These are phyloP conservation scores for Uropsilus gracilis DNA, from an alignment of 2,113 vertebrate species.

Conservation along the genomic window DNA sequence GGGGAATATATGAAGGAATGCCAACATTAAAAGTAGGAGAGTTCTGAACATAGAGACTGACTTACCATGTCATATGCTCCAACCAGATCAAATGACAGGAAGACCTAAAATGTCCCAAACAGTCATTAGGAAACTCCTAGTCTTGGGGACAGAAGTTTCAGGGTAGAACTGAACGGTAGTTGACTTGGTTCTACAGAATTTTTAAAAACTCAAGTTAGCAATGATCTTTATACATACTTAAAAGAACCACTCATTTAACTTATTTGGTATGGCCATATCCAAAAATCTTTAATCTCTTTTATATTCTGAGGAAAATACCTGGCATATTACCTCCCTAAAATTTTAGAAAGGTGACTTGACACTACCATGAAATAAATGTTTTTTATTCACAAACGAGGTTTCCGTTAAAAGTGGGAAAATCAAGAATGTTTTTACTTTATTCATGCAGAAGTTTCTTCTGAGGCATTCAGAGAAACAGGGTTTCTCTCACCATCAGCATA, in stretches of 20 bases:
- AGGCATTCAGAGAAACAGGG: background rate
- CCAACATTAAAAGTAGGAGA: background rate
- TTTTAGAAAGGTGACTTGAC: background rate
- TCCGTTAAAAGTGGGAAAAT: background rate
- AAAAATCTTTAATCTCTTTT: background rate
- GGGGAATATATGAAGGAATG: background rate
- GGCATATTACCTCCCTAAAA: background rate
- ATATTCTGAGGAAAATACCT: background rate
- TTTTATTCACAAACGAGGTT: background rate
- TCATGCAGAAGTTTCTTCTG: background rate
- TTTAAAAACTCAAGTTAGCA: background rate
- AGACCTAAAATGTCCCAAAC: background rate
- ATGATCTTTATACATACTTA: background rate
- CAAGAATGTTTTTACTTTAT: background rate
- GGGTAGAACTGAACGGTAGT: background rate
- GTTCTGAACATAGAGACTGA: background rate
- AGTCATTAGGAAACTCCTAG: background rate
- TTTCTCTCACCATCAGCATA: background rate
- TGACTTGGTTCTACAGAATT: background rate
- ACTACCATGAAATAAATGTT: background rate
- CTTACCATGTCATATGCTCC: background rate
- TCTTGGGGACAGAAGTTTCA: background rate
- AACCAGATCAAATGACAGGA: background rate
- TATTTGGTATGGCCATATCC: background rate
- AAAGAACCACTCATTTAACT: background rate